Evolutionary conservation across 2,888 invertebrate genomes (phyloP).

Genomic region (Temnothorax unifasciatus): DNA sequence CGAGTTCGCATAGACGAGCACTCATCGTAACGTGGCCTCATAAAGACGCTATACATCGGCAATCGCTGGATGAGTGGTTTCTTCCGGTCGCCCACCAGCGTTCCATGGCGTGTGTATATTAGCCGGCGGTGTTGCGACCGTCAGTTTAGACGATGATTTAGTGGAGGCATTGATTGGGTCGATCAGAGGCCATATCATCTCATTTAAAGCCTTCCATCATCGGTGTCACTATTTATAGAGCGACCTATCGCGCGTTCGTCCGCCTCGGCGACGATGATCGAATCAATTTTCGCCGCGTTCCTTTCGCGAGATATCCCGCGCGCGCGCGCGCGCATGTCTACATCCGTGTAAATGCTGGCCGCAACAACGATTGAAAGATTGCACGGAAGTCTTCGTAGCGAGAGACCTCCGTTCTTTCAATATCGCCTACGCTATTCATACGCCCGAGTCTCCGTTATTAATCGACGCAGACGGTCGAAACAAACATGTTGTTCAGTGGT

Average conservation of each 20-base stretch:
- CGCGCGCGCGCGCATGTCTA: background rate
- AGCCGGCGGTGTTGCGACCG: constrained; percentile 83
- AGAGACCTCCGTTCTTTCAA: constrained; percentile 56
- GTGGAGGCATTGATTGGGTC: constrained; percentile 86
- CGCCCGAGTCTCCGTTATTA: constrained; percentile 28
- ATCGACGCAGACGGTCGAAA: constrained; percentile 35
- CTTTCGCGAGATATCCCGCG: constrained; percentile 60
- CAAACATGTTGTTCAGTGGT: constrained; percentile 35
- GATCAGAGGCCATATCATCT: constrained; percentile 86
- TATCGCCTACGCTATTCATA: constrained; percentile 52
- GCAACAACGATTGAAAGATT: constrained; percentile 79
- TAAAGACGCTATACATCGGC: constrained; percentile 84
- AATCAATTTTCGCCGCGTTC: constrained; percentile 81
- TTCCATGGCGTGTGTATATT: constrained; percentile 76
- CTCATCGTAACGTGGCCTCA: constrained; percentile 75
- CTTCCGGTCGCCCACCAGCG: constrained; percentile 85
- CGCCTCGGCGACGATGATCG: constrained; percentile 79
- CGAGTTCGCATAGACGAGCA: constrained; percentile 55
- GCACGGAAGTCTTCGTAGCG: constrained; percentile 70
- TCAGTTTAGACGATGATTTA: constrained; percentile 86
- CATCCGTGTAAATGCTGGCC: constrained; percentile 48
- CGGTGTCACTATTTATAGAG: constrained; percentile 85
- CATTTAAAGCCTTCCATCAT: constrained; percentile 85
- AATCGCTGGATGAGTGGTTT: constrained; percentile 85
- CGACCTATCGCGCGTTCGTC: constrained; percentile 58